A percentile compares a stretch with the other conserved stretches of the same genome.
Conservation (phyloP, 2,797 vertebrate genomes). For the Gastrophryne carolinensis region DNA sequence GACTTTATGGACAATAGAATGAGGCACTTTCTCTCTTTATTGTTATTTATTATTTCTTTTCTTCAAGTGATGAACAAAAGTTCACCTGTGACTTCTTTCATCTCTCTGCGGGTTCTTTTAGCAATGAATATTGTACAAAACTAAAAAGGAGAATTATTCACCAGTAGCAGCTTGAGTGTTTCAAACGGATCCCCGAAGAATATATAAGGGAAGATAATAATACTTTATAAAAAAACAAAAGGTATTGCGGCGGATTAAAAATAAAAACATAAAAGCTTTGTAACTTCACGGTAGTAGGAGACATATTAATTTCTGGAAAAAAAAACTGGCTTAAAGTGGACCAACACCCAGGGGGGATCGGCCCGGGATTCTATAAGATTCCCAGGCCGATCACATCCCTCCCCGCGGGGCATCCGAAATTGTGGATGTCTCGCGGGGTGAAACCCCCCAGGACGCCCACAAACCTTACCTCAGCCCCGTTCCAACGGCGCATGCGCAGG, state of each 20-base stretch:
- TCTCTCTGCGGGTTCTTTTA: neutral
- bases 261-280: neutral
- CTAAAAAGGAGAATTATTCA: slow-evolving; percentile 20
- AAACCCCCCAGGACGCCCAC: too few species aligned
- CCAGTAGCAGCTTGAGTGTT: slow-evolving; percentile 17
- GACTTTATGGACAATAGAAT: slow-evolving; percentile 13
- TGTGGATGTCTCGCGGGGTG: too few species aligned
- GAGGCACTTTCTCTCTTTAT: neutral
- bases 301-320: neutral
- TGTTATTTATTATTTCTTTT: slow-evolving; percentile 23
- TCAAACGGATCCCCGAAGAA: slow-evolving; percentile 14
- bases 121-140: slow-evolving; percentile 17
- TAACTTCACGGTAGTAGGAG: neutral
- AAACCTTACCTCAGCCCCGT: too few species aligned
- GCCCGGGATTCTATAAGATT: too few species aligned
- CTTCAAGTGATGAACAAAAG: slow-evolving; percentile 13
- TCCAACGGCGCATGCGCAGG: too few species aligned
- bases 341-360: too few species aligned
- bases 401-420: too few species aligned
- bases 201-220: slow-evolving; percentile 12
- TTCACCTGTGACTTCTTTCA: neutral
- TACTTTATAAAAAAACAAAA: neutral
- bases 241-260: neutral
- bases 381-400: too few species aligned
- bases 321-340: too few species aligned